Evolutionary conservation across 2,888 invertebrate species (phyloP), one percentile per base, ranked within the genome.

Genomic region (Leptinotarsa peninsularis): DNA sequence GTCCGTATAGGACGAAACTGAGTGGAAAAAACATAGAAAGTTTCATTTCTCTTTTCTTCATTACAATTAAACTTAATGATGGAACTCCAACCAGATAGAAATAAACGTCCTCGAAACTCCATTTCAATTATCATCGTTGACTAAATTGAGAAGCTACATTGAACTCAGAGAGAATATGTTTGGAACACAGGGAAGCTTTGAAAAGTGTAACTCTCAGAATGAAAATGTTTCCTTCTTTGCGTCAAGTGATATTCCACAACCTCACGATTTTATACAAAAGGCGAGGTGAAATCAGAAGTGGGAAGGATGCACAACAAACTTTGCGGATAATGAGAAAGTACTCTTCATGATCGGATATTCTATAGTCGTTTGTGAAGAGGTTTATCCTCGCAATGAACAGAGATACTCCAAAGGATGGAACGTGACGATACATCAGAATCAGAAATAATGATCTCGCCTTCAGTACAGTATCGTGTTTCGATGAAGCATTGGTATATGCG

Each of bases 201-300:
- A 58, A 58, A 23, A 58, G 15, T 23, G 58, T 2, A 58, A 58
- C 23, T 14, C 58, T 58, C 14, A 21, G 2, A 58, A 23, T 58
- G 58, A 58, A 58, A 58, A 58, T 58, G 58, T 58, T 58, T 58
- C 15, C 58, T 58, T 58, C 23, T 58, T 58, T 58, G 58, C 58
- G 21, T 58, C 23, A 23, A 23, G 58, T 58, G 23, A 23, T 58
- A 58, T 58, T 58, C 21, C 23, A 18, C 54, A 54, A 18, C 5
- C 18, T 18, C 5, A 15, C 5, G 54, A 54, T 54, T 18, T 18
- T 54, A 13, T 14, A 14, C 21, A 21, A 23, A 58, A 58, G 15
- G 58, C 58, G 4, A 14, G 23, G 14, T 23, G 23, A 21, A 23
- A 23, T 23, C 13, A 23, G 4, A 58, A 58, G 21, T 58, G 58